These are phyloP conservation scores for Nipponacmea schrenckii DNA, from an alignment of 2,888 invertebrate species.

Conservation along the genomic window DNA sequence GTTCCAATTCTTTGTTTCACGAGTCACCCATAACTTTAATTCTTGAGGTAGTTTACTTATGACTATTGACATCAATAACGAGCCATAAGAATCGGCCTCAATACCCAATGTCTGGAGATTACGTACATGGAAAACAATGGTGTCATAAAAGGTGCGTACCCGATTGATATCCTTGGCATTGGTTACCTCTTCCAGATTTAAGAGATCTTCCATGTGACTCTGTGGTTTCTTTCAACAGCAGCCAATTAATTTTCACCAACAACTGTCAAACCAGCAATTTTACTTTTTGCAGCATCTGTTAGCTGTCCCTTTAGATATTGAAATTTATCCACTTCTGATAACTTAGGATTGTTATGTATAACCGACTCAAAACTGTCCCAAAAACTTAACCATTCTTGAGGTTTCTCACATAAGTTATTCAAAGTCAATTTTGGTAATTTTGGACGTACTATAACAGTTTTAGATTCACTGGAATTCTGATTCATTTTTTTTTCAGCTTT, in stretches of 20 bases:
- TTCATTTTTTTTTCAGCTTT: too few relatives aligned
- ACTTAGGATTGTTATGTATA: constrained; percentile 17
- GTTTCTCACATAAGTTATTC: constrained; percentile 15
- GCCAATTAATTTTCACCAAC: constrained; percentile 24
- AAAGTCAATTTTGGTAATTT: constrained; percentile 24
- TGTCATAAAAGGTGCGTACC: not conserved
- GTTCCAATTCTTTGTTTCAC: not conserved
- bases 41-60: not conserved
- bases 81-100: not conserved
- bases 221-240: constrained; percentile 19
- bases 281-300: constrained; percentile 17
- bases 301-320: constrained; percentile 23
- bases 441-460: not conserved
- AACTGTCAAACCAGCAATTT: constrained; percentile 21
- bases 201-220: not conserved
- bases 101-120: not conserved
- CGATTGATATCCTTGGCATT: not conserved
- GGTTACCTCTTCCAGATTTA: not conserved
- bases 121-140: not conserved
- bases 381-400: constrained; percentile 20
- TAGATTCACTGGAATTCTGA: too few relatives aligned
- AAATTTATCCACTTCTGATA: constrained; percentile 20
- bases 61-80: not conserved
- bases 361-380: constrained; percentile 23
- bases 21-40: not conserved